phyloP scores from a whole-genome alignment of 1,140 invertebrate genomes.

The Sminthurides bifidus region DNA sequence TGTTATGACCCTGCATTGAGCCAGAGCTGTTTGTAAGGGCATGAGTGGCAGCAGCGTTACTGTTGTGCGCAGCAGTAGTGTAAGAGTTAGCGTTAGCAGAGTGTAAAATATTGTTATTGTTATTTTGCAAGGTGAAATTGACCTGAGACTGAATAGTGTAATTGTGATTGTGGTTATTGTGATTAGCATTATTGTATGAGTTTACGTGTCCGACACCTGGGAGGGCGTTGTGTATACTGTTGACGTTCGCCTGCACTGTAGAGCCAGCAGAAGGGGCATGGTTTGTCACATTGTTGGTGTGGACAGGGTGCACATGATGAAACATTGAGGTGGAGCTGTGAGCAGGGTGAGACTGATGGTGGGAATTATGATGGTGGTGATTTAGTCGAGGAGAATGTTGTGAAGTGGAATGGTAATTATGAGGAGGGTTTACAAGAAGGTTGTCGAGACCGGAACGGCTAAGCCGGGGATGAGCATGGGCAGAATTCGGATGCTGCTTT shows the following conservation, averaged over 20 bases:
- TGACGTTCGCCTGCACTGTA: background rate
- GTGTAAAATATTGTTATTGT: background rate
- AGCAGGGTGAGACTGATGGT: conserved; percentile 1
- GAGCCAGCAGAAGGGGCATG: background rate
- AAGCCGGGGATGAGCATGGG: conserved; percentile 28
- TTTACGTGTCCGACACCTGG: no score
- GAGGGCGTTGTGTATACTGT: background rate
- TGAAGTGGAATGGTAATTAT: conserved; percentile 12
- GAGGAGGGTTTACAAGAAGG: conserved; percentile 26
- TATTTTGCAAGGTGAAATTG: background rate
- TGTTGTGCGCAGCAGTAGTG: no score
- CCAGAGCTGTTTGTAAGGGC: no score
- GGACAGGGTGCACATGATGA: conserved; percentile 1
- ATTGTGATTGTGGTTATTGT: background rate
- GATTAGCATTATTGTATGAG: no score
- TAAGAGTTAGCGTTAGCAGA: background rate
- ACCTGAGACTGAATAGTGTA: background rate
- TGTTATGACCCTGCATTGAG: no score
- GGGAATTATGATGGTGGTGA: conserved; percentile 13
- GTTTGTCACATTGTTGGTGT: background rate
- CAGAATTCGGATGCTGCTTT: conserved; percentile 17
- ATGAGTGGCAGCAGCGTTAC: no score
- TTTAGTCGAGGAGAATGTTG: background rate
- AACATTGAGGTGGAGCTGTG: no score
- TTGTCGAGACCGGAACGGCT: conserved; percentile 32